Base-by-base conservation (phyloP, 2,888 invertebrate genomes). In the Acleris cristana region DNA sequence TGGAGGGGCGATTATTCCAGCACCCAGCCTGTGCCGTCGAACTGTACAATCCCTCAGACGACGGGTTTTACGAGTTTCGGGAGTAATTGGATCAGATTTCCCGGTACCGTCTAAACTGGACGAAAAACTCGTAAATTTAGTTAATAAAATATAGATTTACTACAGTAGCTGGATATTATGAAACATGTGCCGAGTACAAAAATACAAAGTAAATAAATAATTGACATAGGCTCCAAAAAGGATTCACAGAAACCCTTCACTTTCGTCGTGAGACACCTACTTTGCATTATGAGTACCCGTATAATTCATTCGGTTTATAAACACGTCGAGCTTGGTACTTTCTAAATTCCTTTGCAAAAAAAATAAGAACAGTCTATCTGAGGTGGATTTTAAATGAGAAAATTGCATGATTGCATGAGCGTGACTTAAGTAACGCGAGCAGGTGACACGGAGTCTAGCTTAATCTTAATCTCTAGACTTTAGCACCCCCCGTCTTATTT, bases 401-500 rank as follows among this genome's bases (percentile, higher is more conserved):
- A 48, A 48, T 48, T 48, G n/a, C 48, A 48, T n/a, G 18, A 48
- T 48, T n/a, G 48, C 18, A 48, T 18, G 48, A 48, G 48, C 48
- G 16, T 16, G 7, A 16, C 18, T 48, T 6, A 48, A 48, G 2
- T 40, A n/a, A 44, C 19, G 40, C 26, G 26, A 60, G 59, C 48
- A 34, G 40, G 40, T 49, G 60, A 34, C 62, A 55, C 18, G 14
- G 44, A n/a, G 56, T 63, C 55, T 51, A 40, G 40, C 4, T 40
- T 40, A 40, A 40, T 26, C 34, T 26, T 56, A 44, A 55, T 65
- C 56, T 56, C 40, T 70, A 57, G 52, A 56, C 63, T 80, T 77
- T 81, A 73, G 77, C 71, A 68, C 58, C 48, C 57, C 73, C 72
- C 67, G 71, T 72, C 76, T 79, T 81, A 83, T 82, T 82, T 79